phyloP scores from a whole-genome alignment of 1,140 invertebrate species.

The Metaphire vulgaris region DNA sequence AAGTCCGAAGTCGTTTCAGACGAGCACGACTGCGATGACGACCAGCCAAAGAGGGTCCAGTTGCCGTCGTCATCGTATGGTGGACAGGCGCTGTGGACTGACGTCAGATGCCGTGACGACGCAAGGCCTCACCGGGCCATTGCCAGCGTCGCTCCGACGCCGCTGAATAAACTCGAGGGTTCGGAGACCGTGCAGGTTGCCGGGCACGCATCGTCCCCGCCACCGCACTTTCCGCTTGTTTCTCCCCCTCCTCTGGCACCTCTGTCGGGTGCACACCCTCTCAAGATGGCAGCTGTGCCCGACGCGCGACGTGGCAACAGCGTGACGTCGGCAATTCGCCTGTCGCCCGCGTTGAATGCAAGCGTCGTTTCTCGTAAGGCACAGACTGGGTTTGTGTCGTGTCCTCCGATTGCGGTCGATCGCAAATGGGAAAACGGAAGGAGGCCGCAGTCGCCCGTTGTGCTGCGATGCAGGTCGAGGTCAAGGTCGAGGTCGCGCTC shows the following conservation, averaged over 20 bases:
- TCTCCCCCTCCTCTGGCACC: slow-evolving; percentile 28
- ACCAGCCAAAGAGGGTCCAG: not conserved
- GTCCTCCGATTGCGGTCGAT: slow-evolving; percentile 14
- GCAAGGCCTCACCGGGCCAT: slow-evolving; percentile 10
- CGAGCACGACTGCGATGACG: not conserved
- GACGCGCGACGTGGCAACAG: not conserved
- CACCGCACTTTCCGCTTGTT: too few relatives aligned
- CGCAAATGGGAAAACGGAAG: too few relatives aligned
- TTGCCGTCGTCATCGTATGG: not conserved
- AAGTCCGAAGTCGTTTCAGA: not conserved
- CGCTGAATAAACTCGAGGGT: slow-evolving; percentile 11
- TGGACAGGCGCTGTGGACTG: not conserved
- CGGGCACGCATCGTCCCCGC: slow-evolving; percentile 20
- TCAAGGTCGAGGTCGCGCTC: slow-evolving; percentile 28
- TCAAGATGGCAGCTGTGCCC: slow-evolving; percentile 2
- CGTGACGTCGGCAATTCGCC: slow-evolving; percentile 10
- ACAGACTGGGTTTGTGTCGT: slow-evolving; percentile 22
- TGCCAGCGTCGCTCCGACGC: slow-evolving; percentile 16
- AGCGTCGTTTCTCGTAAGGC: slow-evolving; percentile 28
- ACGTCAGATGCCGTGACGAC: not conserved
- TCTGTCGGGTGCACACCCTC: slow-evolving; percentile 30
- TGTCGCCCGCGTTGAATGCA: slow-evolving; percentile 24
- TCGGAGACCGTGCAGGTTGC: slow-evolving; percentile 5
- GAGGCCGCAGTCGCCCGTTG: slow-evolving; percentile 22
- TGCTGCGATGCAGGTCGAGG: not conserved